Evolutionary conservation across 2,113 vertebrate species (phyloP), one percentile per base, ranked within the genome.

Genomic region (Pedionomus torquatus): DNA sequence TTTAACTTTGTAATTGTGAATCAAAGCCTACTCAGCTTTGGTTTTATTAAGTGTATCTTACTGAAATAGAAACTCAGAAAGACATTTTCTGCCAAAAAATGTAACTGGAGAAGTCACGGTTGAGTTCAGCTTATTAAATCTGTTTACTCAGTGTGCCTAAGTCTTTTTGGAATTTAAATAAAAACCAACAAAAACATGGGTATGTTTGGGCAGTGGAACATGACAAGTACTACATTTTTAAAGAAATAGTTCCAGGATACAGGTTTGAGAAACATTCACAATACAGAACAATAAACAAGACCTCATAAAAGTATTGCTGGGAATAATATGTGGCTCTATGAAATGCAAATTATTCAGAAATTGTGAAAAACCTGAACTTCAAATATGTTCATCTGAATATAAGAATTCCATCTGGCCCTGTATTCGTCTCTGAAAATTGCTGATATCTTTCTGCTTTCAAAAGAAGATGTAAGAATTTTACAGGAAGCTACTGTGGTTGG

Each of bases 41-140:
- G 52, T 91, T 91, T 75, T 94, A 92, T 94, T 96, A 97, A 97
- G 84, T 88, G 96, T 95, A 82, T 97, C 75, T 85, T 83, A 90
- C 84, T 87, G 94, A 96, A 95, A 94, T 70, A 97, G 95, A 97
- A 97, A 94, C 81, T 89, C 81, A 95, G 90, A 96, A 95, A 87
- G 41, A 75, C 70, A 58, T 96, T 97, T 96, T 94, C 86, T 97
- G 97, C 95, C 96, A 97, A 95, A 95, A 97, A 94, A 96, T 97
- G 51, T 95, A 81, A 97, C 93, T 77, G 84, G 94, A 97, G 96
- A 96, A 97, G 91, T 95, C 95, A 92, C 71, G 64, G 91, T 91
- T 93, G 89, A 97, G 94, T 96, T 97, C 97, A 97, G 89, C 94
- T 96, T 97, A 84, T 95, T 96, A 96, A 97, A 93, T 94, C 91